These are phyloP conservation scores for Micromesistius poutassou DNA, from an alignment of 2,797 vertebrate species.

Conservation along the genomic window DNA sequence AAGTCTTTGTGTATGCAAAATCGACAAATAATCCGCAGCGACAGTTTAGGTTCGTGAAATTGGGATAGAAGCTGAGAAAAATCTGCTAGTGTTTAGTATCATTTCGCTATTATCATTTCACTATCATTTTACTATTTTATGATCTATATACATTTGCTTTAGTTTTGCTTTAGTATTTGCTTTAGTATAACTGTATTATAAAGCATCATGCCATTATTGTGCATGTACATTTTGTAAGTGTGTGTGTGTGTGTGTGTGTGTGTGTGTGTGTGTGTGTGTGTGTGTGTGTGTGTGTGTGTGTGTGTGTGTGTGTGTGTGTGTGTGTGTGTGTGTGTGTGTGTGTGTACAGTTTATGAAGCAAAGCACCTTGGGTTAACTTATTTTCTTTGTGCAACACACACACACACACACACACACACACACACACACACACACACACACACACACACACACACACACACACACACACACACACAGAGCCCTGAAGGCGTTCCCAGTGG, in stretches of 20 bases:
- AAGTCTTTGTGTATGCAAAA: too few relatives aligned
- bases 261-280: not conserved
- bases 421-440: constrained; percentile 25
- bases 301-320: not conserved
- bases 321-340: not conserved
- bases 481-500: constrained; percentile 62
- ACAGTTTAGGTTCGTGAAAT: too few relatives aligned
- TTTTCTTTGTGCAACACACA: not conserved
- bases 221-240: too few relatives aligned
- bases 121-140: not conserved
- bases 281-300: not conserved
- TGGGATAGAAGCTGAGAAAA: too few relatives aligned
- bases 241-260: too few relatives aligned
- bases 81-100: too few relatives aligned
- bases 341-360: not conserved
- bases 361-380: not conserved
- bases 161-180: too few relatives aligned
- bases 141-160: not conserved
- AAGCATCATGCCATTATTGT: too few relatives aligned
- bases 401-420: constrained; percentile 17
- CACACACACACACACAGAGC: constrained; percentile 28
- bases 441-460: constrained; percentile 22
- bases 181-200: not conserved
- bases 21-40: too few relatives aligned
- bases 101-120: too few relatives aligned